A percentile compares a stretch with the other conserved stretches of the same genome.
Conservation (phyloP, 2,797 vertebrate genomes). For the Anisognathus igniventris region DNA sequence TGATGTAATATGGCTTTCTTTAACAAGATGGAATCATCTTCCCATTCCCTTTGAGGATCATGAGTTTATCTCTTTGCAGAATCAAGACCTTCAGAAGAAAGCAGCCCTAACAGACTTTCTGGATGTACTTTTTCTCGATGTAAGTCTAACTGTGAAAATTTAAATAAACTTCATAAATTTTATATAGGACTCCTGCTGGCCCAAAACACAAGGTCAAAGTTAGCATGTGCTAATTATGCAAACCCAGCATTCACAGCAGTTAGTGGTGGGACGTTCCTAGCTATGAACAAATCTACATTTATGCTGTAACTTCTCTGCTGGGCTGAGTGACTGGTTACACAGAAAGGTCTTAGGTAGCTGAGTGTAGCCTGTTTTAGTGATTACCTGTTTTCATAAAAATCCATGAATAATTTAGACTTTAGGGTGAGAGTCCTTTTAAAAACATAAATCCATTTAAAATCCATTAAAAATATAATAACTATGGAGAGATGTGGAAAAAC, state of each 20-base stretch:
- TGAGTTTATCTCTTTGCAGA: neutral
- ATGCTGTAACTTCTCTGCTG: neutral
- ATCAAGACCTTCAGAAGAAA: neutral
- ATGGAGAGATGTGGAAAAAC: neutral
- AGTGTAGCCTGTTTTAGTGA: neutral
- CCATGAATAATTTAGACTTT: neutral
- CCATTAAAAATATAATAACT: neutral
- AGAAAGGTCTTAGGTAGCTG: neutral
- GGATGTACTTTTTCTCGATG: neutral
- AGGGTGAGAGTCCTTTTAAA: neutral
- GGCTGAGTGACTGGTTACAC: neutral
- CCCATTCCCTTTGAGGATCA: neutral
- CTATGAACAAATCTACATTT: neutral
- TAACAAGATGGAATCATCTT: neutral
- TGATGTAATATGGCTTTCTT: conserved; percentile 3
- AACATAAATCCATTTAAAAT: neutral
- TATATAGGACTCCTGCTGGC: neutral
- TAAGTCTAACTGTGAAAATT: neutral
- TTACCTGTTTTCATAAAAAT: neutral
- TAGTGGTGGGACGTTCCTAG: neutral
- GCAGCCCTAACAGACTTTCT: neutral
- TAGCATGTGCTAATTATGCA: neutral
- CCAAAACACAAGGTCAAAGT: neutral
- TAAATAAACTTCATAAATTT: neutral
- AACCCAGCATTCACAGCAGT: neutral